These are phyloP conservation scores for Drosophila greeni DNA, from an alignment of 2,888 invertebrate species.

Conservation along the genomic window DNA sequence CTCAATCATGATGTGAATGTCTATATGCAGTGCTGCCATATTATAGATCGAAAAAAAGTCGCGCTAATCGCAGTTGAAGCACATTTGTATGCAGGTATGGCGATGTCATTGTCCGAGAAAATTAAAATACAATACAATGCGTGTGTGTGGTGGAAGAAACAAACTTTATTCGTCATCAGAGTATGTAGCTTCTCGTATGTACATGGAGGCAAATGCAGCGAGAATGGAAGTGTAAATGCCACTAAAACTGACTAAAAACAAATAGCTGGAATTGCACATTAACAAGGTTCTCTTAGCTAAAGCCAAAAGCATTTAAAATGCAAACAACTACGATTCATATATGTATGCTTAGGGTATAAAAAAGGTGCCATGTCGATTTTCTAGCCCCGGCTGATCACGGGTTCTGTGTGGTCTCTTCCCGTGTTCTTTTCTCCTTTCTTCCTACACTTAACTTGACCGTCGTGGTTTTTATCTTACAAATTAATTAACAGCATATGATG, in stretches of 20 bases:
- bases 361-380: slow-evolving; percentile 41
- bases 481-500: slow-evolving; percentile 69
- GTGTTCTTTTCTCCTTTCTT: neutral
- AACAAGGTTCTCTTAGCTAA: slow-evolving; percentile 45
- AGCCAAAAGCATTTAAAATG: slow-evolving; percentile 58
- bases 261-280: slow-evolving; percentile 52
- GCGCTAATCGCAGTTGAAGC: slow-evolving; percentile 13
- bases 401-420: neutral
- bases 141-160: slow-evolving; percentile 28
- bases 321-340: slow-evolving; percentile 34
- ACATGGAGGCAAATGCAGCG: slow-evolving; percentile 46
- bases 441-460: slow-evolving; percentile 28
- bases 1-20: slow-evolving; percentile 4
- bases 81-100: slow-evolving; percentile 57
- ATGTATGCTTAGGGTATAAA: slow-evolving; percentile 18
- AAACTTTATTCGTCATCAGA: slow-evolving; percentile 55
- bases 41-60: slow-evolving; percentile 8
- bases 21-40: slow-evolving; percentile 1
- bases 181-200: slow-evolving; percentile 43
- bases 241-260: slow-evolving; percentile 48
- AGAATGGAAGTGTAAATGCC: slow-evolving; percentile 42
- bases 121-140: slow-evolving; percentile 39
- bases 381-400: slow-evolving; percentile 8
- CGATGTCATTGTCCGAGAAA: slow-evolving; percentile 20
- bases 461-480: slow-evolving; percentile 55